Conservation (phyloP, 2,888 invertebrate species). For the Amiota communis region DNA sequence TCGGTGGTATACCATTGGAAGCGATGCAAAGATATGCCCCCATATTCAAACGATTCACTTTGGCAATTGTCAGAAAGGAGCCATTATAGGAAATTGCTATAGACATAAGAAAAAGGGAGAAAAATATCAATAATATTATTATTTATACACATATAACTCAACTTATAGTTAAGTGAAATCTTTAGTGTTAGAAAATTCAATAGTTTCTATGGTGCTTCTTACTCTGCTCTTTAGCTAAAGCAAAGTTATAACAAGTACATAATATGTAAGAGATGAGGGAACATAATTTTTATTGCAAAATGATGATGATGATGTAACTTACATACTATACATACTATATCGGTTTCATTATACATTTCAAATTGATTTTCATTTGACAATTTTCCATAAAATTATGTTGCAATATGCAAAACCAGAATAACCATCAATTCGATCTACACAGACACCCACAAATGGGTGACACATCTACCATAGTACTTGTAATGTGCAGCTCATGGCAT, state of each 20-base stretch:
- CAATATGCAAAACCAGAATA: not conserved
- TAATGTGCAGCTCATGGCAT: conserved; percentile 1
- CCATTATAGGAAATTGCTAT: conserved; percentile 80
- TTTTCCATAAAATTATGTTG: conserved; percentile 4
- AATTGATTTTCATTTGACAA: conserved; percentile 29
- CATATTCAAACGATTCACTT: conserved; percentile 84
- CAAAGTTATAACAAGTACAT: no score
- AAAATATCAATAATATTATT: not conserved
- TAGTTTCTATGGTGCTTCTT: conserved; percentile 1
- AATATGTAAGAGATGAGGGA: not conserved
- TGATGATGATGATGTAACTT: not conserved
- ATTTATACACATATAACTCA: no score
- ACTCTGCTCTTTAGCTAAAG: not conserved
- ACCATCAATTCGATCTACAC: not conserved
- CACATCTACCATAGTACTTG: not conserved
- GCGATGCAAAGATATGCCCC: conserved; percentile 88
- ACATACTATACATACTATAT: not conserved
- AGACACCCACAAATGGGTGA: not conserved
- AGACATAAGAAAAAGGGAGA: conserved; percentile 15
- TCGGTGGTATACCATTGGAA: conserved; percentile 86
- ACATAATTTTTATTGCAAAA: conserved; percentile 4
- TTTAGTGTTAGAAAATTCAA: not conserved
- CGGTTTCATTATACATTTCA: conserved; percentile 21
- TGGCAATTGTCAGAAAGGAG: conserved; percentile 80
- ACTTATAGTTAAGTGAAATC: not conserved